Base-by-base conservation (phyloP, 2,797 vertebrate species). In the Poecilia gillii region DNA sequence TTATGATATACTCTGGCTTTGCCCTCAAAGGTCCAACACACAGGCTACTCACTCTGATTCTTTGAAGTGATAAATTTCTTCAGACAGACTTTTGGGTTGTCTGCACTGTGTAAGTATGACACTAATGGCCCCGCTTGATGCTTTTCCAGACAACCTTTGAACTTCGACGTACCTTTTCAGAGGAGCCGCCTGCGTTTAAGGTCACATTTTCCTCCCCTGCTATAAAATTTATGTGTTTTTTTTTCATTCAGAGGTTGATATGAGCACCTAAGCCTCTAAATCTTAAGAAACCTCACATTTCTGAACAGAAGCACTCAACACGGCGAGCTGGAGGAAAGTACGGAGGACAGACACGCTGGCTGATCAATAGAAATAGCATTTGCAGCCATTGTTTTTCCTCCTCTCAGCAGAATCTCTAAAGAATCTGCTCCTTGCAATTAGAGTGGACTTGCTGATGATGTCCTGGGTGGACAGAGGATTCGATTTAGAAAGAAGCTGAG, bases 301-400 rank as follows among this genome's bases (percentile, higher is more conserved):
- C 84, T 83, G 87, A 88, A 41, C 72, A 76, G 84, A 75, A 90
- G 76, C 82, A 81, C 89, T 78, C 87, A 92, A 88, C 86, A 82
- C 76, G 74, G 82, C 77, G 23, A 64, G 70, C 87, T 85, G 84
- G 74, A 80, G 88, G 8, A 11, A 73, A 81, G 79, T 79, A 76
- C 78, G 82, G 73, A 81, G 81, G 79, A 76, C 85, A 84, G 82
- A 84, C 81, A 84, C 80, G 41, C 76, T 18, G 80, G 71, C 85
- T 88, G 92, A 95, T 96, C 95, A 91, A 95, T 96, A 94, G 86
- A 95, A 96, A 96, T 92, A 88, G 75, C 88, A 95, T 96, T 95
- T 94, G 89, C 92, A 87, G 81, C 86, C 85, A 90, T 89, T 92
- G 89, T 94, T 94, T 93, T 91, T 72, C 83, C 88, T 90, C 92